Conservation (phyloP, 2,797 vertebrate species). For the Toxotes lorentzi region DNA sequence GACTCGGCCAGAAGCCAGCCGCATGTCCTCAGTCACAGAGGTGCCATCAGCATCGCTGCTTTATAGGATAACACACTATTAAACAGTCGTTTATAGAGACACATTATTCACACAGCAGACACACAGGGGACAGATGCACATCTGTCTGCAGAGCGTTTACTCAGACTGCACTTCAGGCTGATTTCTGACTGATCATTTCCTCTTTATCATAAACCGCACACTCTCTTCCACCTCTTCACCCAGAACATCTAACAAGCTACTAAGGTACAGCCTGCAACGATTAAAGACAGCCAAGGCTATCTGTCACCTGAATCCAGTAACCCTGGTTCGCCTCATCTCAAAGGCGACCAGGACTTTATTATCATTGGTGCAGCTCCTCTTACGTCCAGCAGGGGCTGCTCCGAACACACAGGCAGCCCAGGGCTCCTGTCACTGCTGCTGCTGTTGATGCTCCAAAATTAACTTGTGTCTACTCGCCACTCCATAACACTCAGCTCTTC, state of each 20-base stretch:
- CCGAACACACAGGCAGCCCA: slow-evolving; percentile 56
- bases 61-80: slow-evolving; percentile 59
- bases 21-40: slow-evolving; percentile 24
- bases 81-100: slow-evolving; percentile 51
- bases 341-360: background rate
- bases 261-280: background rate
- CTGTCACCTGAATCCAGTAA: slow-evolving; percentile 26
- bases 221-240: slow-evolving; percentile 1
- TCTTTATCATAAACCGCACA: slow-evolving; percentile 10
- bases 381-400: slow-evolving; percentile 73
- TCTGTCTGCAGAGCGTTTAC: slow-evolving; percentile 50
- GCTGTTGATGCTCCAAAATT: slow-evolving; percentile 46
- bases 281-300: slow-evolving; percentile 11
- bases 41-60: slow-evolving; percentile 49
- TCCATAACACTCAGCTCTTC: slow-evolving; percentile 34
- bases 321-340: slow-evolving; percentile 4
- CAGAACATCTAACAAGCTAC: slow-evolving; percentile 12
- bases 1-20: slow-evolving; percentile 9
- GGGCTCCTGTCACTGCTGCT: slow-evolving; percentile 9
- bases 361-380: slow-evolving; percentile 44
- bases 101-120: slow-evolving; percentile 53
- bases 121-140: slow-evolving; percentile 57
- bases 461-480: slow-evolving; percentile 41
- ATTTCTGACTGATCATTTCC: slow-evolving; percentile 35
- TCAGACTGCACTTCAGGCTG: slow-evolving; percentile 21